Percentiles rank a stretch among this genome's conserved stretches.
These are phyloP conservation scores for Phylloscopus trochiloides DNA, from an alignment of 2,113 vertebrate genomes.

Conservation along the genomic window DNA sequence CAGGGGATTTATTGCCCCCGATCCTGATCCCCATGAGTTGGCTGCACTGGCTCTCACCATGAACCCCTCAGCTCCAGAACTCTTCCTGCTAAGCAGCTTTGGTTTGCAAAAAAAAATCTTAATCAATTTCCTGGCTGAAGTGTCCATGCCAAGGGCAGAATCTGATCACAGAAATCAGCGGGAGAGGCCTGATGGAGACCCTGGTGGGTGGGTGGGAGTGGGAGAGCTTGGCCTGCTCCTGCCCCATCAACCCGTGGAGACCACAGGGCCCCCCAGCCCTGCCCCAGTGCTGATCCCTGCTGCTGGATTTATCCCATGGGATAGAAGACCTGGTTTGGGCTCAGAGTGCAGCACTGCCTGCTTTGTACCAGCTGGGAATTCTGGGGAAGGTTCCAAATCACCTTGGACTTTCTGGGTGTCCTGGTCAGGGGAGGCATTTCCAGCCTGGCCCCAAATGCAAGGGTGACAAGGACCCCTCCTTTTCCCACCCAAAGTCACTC, in stretches of 20 bases:
- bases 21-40: rapidly evolving
- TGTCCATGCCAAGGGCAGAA: background rate
- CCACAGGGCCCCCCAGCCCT: background rate
- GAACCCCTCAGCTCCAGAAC: background rate
- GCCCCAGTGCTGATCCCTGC: background rate
- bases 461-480: background rate
- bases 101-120: background rate
- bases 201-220: background rate
- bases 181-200: background rate
- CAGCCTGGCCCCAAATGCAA: background rate
- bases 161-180: background rate
- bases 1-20: background rate
- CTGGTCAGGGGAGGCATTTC: background rate
- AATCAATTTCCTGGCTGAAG: background rate
- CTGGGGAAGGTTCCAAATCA: background rate
- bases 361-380: background rate
- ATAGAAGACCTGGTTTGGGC: background rate
- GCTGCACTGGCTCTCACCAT: background rate
- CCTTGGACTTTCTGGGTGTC: background rate
- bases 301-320: background rate
- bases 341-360: background rate
- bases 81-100: background rate
- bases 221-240: background rate
- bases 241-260: background rate
- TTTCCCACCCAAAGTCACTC: background rate